Evolutionary conservation across 2,797 vertebrate species (phyloP).

Genomic region (Leptatherina wallacei): DNA sequence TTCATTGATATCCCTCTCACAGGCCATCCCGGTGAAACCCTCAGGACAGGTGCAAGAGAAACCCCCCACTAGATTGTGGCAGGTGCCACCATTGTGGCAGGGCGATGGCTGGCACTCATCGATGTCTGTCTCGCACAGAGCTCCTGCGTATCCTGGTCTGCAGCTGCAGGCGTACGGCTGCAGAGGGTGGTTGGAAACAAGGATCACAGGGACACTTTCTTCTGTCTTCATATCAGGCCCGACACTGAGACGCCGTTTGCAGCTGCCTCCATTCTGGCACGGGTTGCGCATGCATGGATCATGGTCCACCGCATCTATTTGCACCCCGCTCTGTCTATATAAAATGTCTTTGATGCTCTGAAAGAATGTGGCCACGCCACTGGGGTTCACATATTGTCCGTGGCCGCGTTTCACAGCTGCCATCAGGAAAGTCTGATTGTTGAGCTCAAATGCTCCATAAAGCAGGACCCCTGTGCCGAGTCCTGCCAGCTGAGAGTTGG

Average conservation of each 20-base stretch:
- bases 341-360: constrained; percentile 96
- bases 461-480: constrained; percentile 92
- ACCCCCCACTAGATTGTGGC: constrained; percentile 95
- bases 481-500: constrained; percentile 93
- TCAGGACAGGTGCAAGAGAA: constrained; percentile 95
- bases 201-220: constrained; percentile 91
- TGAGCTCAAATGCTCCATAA: constrained; percentile 89
- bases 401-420: constrained; percentile 89
- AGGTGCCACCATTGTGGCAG: constrained; percentile 92
- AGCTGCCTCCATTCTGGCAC: constrained; percentile 95
- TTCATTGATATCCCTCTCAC: constrained; percentile 96
- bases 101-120: constrained; percentile 94
- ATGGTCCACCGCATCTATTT: constrained; percentile 92
- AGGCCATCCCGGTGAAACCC: constrained; percentile 96
- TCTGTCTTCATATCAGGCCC: constrained; percentile 81
- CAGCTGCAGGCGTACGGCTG: constrained; percentile 92
- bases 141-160: constrained; percentile 90
- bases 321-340: constrained; percentile 92
- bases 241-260: constrained; percentile 89
- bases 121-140: constrained; percentile 90
- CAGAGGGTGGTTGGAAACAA: constrained; percentile 90
- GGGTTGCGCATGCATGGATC: constrained; percentile 91
- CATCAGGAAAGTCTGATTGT: constrained; percentile 92
- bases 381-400: constrained; percentile 93
- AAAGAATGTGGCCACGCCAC: constrained; percentile 96